Percentiles rank a stretch among this genome's conserved stretches.
These are phyloP conservation scores for Apantesis nais DNA, from an alignment of 2,888 invertebrate species.

Conservation along the genomic window DNA sequence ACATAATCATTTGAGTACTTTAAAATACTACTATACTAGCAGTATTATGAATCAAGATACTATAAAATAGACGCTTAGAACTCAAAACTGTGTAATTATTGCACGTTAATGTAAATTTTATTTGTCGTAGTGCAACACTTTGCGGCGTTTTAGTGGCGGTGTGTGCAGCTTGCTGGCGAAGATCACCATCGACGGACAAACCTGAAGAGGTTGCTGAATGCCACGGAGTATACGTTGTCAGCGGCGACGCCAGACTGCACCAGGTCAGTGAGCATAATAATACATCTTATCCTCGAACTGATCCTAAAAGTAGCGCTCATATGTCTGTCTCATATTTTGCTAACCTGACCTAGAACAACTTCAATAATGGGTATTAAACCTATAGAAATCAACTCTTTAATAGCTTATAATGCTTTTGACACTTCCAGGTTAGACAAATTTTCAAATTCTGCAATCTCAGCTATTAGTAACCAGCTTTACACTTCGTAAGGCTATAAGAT, in stretches of 20 bases:
- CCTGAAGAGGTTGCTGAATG: slow-evolving; percentile 68
- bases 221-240: slow-evolving; percentile 76
- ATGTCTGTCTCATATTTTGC: not conserved
- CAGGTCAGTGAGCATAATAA: slow-evolving; percentile 59
- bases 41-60: not conserved
- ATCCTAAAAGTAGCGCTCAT: not conserved
- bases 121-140: slow-evolving; percentile 89
- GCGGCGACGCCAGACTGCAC: slow-evolving; percentile 65
- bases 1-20: no score
- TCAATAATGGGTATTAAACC: not conserved
- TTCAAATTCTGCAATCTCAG: slow-evolving; percentile 9
- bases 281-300: not conserved
- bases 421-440: not conserved
- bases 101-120: not conserved
- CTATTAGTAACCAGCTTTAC: slow-evolving; percentile 12
- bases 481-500: slow-evolving; percentile 5
- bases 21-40: no score
- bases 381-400: not conserved
- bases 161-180: slow-evolving; percentile 90
- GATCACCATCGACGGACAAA: slow-evolving; percentile 70
- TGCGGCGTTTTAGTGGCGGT: slow-evolving; percentile 91
- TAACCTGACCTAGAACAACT: not conserved
- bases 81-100: not conserved
- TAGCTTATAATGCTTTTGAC: not conserved
- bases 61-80: not conserved